These are phyloP conservation scores for Calidris pygmaea DNA, from an alignment of 2,113 vertebrate species.

Conservation along the genomic window DNA sequence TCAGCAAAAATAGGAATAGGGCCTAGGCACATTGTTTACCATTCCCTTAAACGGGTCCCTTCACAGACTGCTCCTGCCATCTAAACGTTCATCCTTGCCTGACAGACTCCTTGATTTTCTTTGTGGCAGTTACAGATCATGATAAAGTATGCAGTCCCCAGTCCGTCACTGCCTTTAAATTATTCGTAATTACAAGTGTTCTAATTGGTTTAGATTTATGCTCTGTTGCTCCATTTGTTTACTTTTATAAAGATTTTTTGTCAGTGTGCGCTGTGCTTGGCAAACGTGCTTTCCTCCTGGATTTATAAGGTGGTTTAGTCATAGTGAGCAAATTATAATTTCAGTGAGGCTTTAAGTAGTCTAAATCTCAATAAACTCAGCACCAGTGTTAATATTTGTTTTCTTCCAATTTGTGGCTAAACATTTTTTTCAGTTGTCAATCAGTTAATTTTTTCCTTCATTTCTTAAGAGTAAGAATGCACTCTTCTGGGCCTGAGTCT, in stretches of 20 bases:
- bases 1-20: not conserved
- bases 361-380: slow-evolving; percentile 59
- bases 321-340: slow-evolving; percentile 46
- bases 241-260: not conserved
- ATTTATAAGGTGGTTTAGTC: slow-evolving; percentile 48
- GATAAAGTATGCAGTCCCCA: not conserved
- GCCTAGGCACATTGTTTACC: not conserved
- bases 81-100: not conserved
- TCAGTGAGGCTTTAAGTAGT: slow-evolving; percentile 23
- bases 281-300: not conserved
- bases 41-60: not conserved
- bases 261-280: not conserved
- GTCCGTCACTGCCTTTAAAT: slow-evolving; percentile 27
- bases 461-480: slow-evolving; percentile 35
- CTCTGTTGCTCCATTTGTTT: not conserved
- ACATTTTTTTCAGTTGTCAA: slow-evolving; percentile 24
- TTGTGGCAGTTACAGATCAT: not conserved
- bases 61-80: not conserved
- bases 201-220: slow-evolving; percentile 50
- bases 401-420: slow-evolving; percentile 37
- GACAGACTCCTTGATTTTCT: not conserved
- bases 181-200: slow-evolving; percentile 49
- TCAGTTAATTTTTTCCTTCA: slow-evolving; percentile 26
- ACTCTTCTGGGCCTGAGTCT: slow-evolving; percentile 1
- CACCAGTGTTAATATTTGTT: slow-evolving; percentile 33